Conservation (phyloP, 2,113 vertebrate genomes). For the Apus apus region DNA sequence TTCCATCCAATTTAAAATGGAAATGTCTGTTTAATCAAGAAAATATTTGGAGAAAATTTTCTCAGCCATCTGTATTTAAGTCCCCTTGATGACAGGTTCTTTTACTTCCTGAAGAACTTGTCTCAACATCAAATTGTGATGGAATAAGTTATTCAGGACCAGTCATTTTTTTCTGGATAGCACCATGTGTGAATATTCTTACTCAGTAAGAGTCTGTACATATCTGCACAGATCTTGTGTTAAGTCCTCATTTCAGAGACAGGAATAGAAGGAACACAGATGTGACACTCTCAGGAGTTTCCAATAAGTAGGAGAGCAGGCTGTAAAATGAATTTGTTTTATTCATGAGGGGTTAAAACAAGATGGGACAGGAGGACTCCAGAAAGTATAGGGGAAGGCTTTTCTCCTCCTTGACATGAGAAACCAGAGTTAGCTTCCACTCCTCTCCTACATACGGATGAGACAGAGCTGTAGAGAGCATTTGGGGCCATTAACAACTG, state of each 20-base stretch:
- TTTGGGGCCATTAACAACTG: background rate
- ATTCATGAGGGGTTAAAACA: background rate
- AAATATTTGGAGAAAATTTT: background rate
- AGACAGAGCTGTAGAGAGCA: background rate
- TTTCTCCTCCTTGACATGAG: background rate
- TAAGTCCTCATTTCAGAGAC: background rate
- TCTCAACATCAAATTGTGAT: background rate
- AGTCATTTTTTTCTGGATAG: background rate
- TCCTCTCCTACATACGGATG: background rate
- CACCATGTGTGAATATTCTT: background rate
- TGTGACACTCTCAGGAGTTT: background rate
- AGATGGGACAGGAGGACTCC: background rate
- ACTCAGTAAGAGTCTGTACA: background rate
- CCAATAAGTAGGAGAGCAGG: background rate
- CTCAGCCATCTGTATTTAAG: constrained; percentile 8
- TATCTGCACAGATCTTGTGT: background rate
- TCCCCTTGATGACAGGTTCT: background rate
- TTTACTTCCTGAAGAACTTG: background rate
- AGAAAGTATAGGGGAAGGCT: background rate
- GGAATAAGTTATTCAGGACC: background rate
- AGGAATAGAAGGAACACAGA: background rate
- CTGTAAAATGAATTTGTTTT: background rate
- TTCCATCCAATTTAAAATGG: constrained; percentile 38
- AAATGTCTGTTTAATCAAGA: constrained; percentile 39
- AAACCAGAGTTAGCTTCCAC: background rate